phyloP scores from a whole-genome alignment of 2,888 invertebrate genomes.

The Eristalis pertinax region DNA sequence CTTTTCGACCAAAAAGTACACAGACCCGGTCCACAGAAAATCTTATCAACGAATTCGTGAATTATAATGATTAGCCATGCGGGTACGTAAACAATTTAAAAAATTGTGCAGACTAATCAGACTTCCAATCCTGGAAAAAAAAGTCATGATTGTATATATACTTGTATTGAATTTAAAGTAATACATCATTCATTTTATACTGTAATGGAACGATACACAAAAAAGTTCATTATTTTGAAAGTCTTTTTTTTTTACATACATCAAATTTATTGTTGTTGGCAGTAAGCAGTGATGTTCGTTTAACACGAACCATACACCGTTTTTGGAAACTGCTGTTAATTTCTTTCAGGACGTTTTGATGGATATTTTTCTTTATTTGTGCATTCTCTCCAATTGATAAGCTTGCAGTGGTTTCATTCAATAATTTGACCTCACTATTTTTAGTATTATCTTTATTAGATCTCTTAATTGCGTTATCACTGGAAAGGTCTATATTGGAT shows the following conservation, averaged over 20 bases:
- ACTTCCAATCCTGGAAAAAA: background rate
- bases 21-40: background rate
- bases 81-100: background rate
- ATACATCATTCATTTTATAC: slow-evolving; percentile 4
- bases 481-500: background rate
- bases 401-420: background rate
- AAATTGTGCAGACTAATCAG: background rate
- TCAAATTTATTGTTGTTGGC: slow-evolving; percentile 40
- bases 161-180: background rate
- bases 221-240: slow-evolving; percentile 49
- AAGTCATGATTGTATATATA: background rate
- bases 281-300: slow-evolving; percentile 41
- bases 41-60: too few species aligned
- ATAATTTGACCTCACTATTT: background rate
- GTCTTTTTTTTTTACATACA: slow-evolving; percentile 57
- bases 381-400: background rate
- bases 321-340: slow-evolving; percentile 28
- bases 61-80: too few species aligned
- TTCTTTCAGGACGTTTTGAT: background rate
- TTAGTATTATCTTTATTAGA: background rate
- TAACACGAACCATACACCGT: slow-evolving; percentile 60
- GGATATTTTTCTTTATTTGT: background rate
- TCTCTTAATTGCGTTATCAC: background rate
- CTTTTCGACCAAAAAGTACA: background rate
- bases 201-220: slow-evolving; percentile 28